Evolutionary conservation across 2,888 invertebrate species (phyloP), one percentile per base, ranked within the genome.

Genomic region (Pristionchus japonicus): DNA sequence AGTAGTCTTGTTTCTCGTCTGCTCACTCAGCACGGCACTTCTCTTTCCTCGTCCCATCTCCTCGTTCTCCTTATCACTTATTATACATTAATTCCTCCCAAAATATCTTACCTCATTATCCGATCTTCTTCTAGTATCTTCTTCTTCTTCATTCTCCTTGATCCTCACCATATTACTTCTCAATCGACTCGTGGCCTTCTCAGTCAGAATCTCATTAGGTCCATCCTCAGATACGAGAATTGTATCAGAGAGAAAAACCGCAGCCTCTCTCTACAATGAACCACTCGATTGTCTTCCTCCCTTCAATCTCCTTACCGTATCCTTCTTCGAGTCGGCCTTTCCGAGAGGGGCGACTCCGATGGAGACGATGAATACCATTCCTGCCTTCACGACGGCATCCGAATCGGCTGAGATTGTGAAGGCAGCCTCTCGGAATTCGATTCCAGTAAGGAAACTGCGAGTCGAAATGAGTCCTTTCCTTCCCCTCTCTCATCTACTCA

Each of bases 351-450:
- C 96, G 87, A 99, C 96, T 23, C 99, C 99, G 91, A 99, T 96
- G 94, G 97, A 97, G 15, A 99, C 96, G 95, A 98, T 98, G 94
- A 98, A 99, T 0, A 98, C 96, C 98, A 99, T 99, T 88, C 98
- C 95, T 94, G 93, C 83, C 91, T 88, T 49, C 11, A 94, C 91
- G 27, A 89, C 95, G 1, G 96, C 96, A 70, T 96, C 96, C 23
- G 97, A 97, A 96, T 98, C 99, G 0, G 97, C 97, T 0, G 97
- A 97, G 93, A 99, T 97, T 0, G 98, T 96, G 88, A 99, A 96
- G 0, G 97, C 97, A 92, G 97, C 97, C 95, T 99, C 99, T 88
- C 98, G 96, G 95, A 99, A 99, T 95, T 99, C 99, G 92, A 99
- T 97, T 13, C 99, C 99, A 96, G 97, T 99, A 0, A 96, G 98